phyloP scores from a whole-genome alignment of 2,888 invertebrate genomes.

The Andrena minutula region DNA sequence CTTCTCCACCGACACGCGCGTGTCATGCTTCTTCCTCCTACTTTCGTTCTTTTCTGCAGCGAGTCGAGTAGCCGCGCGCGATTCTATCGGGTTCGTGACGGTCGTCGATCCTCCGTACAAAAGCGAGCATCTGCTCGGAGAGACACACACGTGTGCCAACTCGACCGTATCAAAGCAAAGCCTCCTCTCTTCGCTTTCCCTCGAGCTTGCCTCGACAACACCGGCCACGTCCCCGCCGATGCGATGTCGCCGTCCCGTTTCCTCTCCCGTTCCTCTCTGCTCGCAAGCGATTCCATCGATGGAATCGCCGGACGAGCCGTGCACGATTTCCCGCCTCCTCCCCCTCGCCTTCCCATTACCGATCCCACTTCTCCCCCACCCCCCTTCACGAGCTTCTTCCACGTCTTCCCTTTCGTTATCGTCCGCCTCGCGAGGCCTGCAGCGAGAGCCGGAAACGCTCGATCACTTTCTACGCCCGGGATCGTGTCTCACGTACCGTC shows the following conservation, averaged over 20 bases:
- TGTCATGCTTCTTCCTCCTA: constrained; percentile 11
- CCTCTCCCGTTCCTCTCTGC: constrained; percentile 5
- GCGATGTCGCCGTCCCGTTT: neutral
- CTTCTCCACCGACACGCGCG: constrained; percentile 28
- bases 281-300: neutral
- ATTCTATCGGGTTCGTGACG: constrained; percentile 58
- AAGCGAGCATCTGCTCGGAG: constrained; percentile 49
- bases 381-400: neutral
- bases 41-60: neutral
- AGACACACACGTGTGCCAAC: constrained; percentile 60
- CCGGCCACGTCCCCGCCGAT: constrained; percentile 13
- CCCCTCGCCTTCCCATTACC: too few species aligned
- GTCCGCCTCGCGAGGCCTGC: constrained; percentile 7
- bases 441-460: constrained; percentile 59
- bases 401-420: constrained; percentile 61
- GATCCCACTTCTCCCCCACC: neutral
- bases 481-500: constrained; percentile 58
- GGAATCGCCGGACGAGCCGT: neutral
- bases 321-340: constrained; percentile 1
- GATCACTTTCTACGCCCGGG: constrained; percentile 69
- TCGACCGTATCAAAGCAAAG: constrained; percentile 42
- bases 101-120: constrained; percentile 56
- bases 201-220: neutral
- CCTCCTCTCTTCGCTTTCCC: constrained; percentile 49
- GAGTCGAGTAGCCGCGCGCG: constrained; percentile 36